These are phyloP conservation scores for Bruchidius siliquastri DNA, from an alignment of 2,888 invertebrate species.

Conservation along the genomic window DNA sequence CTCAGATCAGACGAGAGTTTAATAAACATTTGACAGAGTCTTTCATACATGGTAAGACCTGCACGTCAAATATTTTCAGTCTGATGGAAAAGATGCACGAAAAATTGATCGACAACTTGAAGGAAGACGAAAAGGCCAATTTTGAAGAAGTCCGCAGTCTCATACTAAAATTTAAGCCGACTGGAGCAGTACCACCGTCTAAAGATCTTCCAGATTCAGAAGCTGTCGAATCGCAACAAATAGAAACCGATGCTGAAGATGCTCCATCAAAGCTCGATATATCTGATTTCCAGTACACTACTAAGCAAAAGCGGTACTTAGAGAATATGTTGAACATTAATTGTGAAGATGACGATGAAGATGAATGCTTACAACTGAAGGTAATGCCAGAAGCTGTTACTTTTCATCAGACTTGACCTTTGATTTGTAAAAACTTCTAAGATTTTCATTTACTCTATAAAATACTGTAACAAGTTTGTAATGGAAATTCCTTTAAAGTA, in stretches of 20 bases:
- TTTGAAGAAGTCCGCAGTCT: slow-evolving; percentile 10
- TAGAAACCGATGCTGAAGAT: not conserved
- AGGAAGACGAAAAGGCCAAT: slow-evolving; percentile 9
- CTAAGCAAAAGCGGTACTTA: slow-evolving; percentile 24
- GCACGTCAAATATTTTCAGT: too few relatives aligned
- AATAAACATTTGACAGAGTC: too few relatives aligned
- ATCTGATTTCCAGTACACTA: slow-evolving; percentile 13
- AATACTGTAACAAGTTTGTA: too few relatives aligned
- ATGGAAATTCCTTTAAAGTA: too few relatives aligned
- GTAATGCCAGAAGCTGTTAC: not conserved
- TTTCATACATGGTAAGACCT: too few relatives aligned
- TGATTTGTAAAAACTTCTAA: too few relatives aligned
- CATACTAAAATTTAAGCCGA: slow-evolving; percentile 7
- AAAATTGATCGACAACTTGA: slow-evolving; percentile 7
- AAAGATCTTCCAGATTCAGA: not conserved
- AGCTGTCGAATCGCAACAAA: not conserved
- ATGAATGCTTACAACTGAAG: slow-evolving; percentile 18
- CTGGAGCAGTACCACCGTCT: not conserved
- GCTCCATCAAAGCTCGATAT: not conserved
- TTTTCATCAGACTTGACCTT: too few relatives aligned
- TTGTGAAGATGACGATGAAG: slow-evolving; percentile 19
- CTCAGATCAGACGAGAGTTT: too few relatives aligned
- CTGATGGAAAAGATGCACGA: slow-evolving; percentile 7
- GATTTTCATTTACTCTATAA: too few relatives aligned
- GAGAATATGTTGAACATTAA: slow-evolving; percentile 20